Base-by-base conservation (phyloP, 2,797 vertebrate genomes). In the Trematomus bernacchii region DNA sequence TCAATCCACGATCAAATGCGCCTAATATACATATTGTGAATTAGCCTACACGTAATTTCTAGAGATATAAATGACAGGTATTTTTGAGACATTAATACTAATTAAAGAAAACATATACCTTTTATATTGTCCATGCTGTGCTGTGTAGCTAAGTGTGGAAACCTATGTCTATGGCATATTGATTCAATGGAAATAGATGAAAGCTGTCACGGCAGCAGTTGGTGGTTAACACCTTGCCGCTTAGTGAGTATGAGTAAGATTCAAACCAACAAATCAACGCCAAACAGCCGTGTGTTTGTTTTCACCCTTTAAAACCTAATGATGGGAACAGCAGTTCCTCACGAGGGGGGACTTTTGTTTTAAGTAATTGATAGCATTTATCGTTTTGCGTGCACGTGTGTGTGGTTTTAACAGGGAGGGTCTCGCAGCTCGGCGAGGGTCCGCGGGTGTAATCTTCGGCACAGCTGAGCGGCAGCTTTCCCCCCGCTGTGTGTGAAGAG, bases 381-480 rank as follows among this genome's bases (percentile, higher is more conserved):
- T 79, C 44, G 77, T 53, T 59, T 16, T 21, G 12, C 4, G 43
- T 37, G 64, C 66, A 74, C 27, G 52, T 73, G 81, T 51, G 71
- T 62, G 70, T 43, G 12, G 79, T 73, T 67, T 51, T 30, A 59
- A 73, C 64, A 50, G 66, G 62, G 66, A 66, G 57, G 60, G 54
- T 69, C 50, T 50, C 30, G 4, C 47, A 73, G 73, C 77, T 76
- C 73, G 72, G 72, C 18, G 23, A 74, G 70, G 52, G 50, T 70
- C 83, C 15, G 3, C 6, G 27, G 71, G 74, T 62, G 74, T 89
- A 86, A 89, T 86, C 73, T 51, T 71, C 44, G 3, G 61, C 71
- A 64, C 77, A 73, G 85, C 72, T 67, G 77, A 87, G 75, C 73
- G 18, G 77, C 85, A 80, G 84, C 73, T 80, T 71, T 64, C 60